Percentiles rank a stretch among this genome's conserved stretches.
These are phyloP conservation scores for Drosophila pandora DNA, from an alignment of 1,140 invertebrate genomes.

Conservation along the genomic window DNA sequence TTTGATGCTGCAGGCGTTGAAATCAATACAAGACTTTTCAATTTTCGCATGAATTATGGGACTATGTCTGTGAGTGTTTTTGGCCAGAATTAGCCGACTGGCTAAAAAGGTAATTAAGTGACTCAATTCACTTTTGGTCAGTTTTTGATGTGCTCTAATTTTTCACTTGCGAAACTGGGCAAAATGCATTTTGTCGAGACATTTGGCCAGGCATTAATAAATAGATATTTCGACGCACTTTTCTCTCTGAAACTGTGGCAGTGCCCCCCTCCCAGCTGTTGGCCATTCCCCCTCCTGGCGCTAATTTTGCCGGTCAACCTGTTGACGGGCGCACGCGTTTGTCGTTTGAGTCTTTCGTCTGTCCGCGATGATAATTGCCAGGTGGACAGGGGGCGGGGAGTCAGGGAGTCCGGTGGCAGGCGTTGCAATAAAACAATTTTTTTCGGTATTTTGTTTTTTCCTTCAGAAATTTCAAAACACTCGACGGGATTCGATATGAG, in stretches of 20 bases:
- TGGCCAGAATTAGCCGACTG: conserved; percentile 18
- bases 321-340: conserved; percentile 41
- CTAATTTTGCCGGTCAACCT: conserved; percentile 18
- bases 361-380: conserved; percentile 33
- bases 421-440: conserved; percentile 50
- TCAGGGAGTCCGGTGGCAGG: neutral
- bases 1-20: conserved; percentile 1
- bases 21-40: conserved; percentile 36
- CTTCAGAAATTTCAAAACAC: conserved; percentile 40
- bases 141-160: conserved; percentile 54
- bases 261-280: neutral
- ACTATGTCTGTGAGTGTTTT: neutral
- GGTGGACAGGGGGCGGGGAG: neutral
- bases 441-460: conserved; percentile 22
- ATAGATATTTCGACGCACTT: conserved; percentile 71
- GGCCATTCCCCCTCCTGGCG: neutral
- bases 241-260: conserved; percentile 9
- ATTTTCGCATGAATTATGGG: conserved; percentile 31
- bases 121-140: conserved; percentile 46
- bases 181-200: conserved; percentile 43
- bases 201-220: conserved; percentile 54
- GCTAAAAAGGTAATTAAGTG: conserved; percentile 56
- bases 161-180: conserved; percentile 58
- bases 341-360: conserved; percentile 52
- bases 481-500: conserved; percentile 24